Base-by-base conservation (phyloP, 2,113 vertebrate genomes). In the Labrus mixtus region DNA sequence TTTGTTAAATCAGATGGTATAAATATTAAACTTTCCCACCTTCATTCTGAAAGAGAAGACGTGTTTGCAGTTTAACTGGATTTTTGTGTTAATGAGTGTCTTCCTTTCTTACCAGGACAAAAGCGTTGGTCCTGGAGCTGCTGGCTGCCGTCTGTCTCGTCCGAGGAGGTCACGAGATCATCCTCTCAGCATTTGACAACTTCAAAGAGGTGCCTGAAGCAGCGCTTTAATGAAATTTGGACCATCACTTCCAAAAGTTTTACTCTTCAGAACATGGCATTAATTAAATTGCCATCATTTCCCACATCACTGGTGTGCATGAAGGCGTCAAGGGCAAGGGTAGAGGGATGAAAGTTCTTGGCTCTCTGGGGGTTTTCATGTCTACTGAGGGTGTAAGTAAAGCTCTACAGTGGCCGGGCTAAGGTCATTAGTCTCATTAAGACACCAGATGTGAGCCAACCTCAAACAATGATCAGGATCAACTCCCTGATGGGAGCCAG, bases 141-240 rank as follows among this genome's bases (percentile, higher is more conserved):
- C 93, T 99, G 88, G 98, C 98, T 10, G 98, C 98, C 0, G 97
- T 99, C 19, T 99, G 98, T 91, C 93, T 99, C 65, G 98, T 99
- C 80, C 92, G 98, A 77, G 98, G 98, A 2, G 98, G 98, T 57
- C 98, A 99, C 0, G 98, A 99, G 93, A 99, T 99, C 91, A 99
- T 99, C 91, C 96, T 99, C 0, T 96, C 97, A 0, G 98, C 97
- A 16, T 99, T 99, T 51, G 97, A 99, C 94, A 97, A 99, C 94
- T 99, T 99, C 94, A 99, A 99, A 95, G 97, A 98, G 98, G 97
- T 99, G 82, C 72, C 63, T 37, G 11, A 37, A 78, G 62, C 55
- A 16, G 66, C 2, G 8, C 61, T 58, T 58, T 25, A 55, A 69
- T 73, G 3, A 55, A 29, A 76, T 82, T 22, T 36, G 12, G 62